Percentiles rank a stretch among this genome's conserved stretches.
phyloP scores from a whole-genome alignment of 2,888 invertebrate genomes.

The Phaonia tiefii region DNA sequence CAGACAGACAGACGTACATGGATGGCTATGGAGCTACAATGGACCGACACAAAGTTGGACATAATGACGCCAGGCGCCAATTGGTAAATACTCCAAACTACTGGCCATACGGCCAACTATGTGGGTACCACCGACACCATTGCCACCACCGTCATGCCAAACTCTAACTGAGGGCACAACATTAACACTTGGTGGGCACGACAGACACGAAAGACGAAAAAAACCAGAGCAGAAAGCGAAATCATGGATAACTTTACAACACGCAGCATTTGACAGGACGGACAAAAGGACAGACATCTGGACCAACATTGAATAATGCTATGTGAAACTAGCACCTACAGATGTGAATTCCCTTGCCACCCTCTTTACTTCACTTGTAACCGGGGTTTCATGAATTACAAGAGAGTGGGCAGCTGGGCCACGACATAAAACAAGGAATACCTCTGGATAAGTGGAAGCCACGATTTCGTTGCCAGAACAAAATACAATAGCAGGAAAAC shows the following conservation, averaged over 20 bases:
- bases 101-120: conserved; percentile 42
- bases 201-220: conserved; percentile 1
- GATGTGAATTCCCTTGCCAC: conserved; percentile 38
- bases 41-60: conserved; percentile 69
- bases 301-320: neutral
- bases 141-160: conserved; percentile 24
- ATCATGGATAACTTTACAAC: conserved; percentile 57
- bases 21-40: conserved; percentile 41
- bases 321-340: conserved; percentile 60
- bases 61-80: conserved; percentile 74
- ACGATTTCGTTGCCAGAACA: conserved; percentile 47
- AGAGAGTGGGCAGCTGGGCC: conserved; percentile 54
- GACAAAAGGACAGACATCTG: neutral
- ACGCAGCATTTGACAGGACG: conserved; percentile 26
- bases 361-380: conserved; percentile 34
- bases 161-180: conserved; percentile 42
- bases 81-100: conserved; percentile 61
- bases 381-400: too few species aligned
- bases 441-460: conserved; percentile 46
- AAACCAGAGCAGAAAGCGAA: conserved; percentile 31
- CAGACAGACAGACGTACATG: conserved; percentile 40
- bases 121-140: conserved; percentile 40
- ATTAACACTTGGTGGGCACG: conserved; percentile 45
- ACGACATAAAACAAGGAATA: conserved; percentile 39
- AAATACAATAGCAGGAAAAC: neutral